Base-by-base conservation (phyloP, 2,113 vertebrate species). In the Polypterus bichir region DNA sequence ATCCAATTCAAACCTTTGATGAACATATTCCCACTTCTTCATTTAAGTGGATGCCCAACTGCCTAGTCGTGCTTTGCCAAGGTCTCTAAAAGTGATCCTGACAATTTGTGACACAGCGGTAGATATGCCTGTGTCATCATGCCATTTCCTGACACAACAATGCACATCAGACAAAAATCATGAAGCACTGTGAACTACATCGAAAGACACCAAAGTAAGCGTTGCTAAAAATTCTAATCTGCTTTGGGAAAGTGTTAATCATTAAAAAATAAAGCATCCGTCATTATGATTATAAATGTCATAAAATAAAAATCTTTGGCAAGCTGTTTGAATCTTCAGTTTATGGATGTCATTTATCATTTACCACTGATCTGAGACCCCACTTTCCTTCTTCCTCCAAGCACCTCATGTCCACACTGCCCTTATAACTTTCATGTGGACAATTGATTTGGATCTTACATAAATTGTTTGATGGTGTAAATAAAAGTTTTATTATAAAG, bases 101-200 rank as follows among this genome's bases (percentile, higher is more conserved):
- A 91, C 92, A 93, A 87, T 89, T 87, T 91, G 84, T 90, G 91
- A 88, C 92, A 91, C 79, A 88, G 88, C 82, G 73, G 90, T 92
- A 89, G 73, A 84, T 85, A 83, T 81, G 82, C 83, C 90, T 88
- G 76, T 83, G 80, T 92, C 86, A 85, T 78, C 75, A 77, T 92
- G 91, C 89, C 88, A 90, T 89, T 87, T 83, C 79, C 80, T 79
- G 73, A 70, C 79, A 84, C 76, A 75, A 71, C 78, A 74, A 68
- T 83, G 88, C 90, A 88, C 86, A 66, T 89, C 87, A 86, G 76
- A 79, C 74, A 62, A 74, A 74, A 67, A 64, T 72, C 86, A 81
- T 68, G 66, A 27, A 66, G 71, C 69, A 66, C 55, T 3, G 54
- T 47, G 69, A 65, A 72, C 71, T 59, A 68, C 70, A 67, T 66